Conservation (phyloP, 2,888 invertebrate genomes). For the Morpho deidamia region DNA sequence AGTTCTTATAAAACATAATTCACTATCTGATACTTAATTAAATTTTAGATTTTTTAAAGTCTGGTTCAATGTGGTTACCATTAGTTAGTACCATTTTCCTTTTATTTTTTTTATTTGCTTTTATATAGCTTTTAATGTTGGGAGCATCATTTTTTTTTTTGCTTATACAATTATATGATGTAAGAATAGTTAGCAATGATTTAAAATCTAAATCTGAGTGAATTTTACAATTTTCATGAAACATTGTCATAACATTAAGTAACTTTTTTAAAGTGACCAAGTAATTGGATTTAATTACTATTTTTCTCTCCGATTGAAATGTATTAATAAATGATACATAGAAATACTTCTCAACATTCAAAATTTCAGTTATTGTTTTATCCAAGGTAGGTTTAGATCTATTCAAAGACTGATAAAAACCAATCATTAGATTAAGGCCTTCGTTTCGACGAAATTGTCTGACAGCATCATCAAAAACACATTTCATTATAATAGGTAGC, state of each 20-base stretch:
- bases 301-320: slow-evolving; percentile 52
- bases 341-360: slow-evolving; percentile 67
- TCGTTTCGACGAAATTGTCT: slow-evolving; percentile 83
- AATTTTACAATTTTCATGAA: slow-evolving; percentile 57
- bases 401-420: slow-evolving; percentile 81
- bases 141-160: slow-evolving; percentile 33
- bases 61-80: slow-evolving; percentile 40
- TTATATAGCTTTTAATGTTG: slow-evolving; percentile 27
- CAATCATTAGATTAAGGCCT: slow-evolving; percentile 81
- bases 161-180: slow-evolving; percentile 43
- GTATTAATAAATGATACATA: slow-evolving; percentile 52
- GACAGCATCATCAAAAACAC: slow-evolving; percentile 78
- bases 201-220: slow-evolving; percentile 51
- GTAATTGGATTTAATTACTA: slow-evolving; percentile 77
- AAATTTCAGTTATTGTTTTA: slow-evolving; percentile 45
- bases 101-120: slow-evolving; percentile 46
- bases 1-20: slow-evolving; percentile 25
- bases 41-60: slow-evolving; percentile 43
- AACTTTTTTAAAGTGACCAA: slow-evolving; percentile 73
- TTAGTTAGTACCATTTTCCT: slow-evolving; percentile 47
- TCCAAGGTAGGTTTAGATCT: slow-evolving; percentile 54
- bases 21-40: slow-evolving; percentile 35
- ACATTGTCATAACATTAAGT: slow-evolving; percentile 68
- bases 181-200: slow-evolving; percentile 26
- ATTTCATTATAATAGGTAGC: slow-evolving; percentile 75